Evolutionary conservation across 2,797 vertebrate genomes (phyloP), one percentile per base, ranked within the genome.

Genomic region (Melanotaenia nigrans): DNA sequence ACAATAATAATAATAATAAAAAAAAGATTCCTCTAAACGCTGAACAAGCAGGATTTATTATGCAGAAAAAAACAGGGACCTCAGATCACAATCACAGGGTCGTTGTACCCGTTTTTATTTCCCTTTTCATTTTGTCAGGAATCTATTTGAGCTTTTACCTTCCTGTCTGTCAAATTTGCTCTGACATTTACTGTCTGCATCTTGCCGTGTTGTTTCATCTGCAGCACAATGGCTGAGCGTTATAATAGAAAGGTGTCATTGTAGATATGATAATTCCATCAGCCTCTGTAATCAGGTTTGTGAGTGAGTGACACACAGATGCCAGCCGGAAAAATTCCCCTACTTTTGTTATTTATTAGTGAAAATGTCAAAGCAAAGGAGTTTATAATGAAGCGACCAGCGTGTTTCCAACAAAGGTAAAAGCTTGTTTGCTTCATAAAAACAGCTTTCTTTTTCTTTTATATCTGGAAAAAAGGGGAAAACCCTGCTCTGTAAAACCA

Each of bases 161-260:
- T n/a, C 61, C 69, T 18, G 60, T 87, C 84, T 71, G 71, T 91
- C 90, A 91, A 70, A 77, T 60, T 65, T 63, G 74, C 4, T 68
- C 61, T 92, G 90, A 90, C 87, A 93, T 92, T 92, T 89, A 85
- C 73, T 45, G 73, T 40, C 68, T 71, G 85, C 68, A 72, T 83
- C 70, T 58, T 57, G 38, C 45, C 53, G n/a, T 61, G 68, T 75
- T 81, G 53, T 86, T 85, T 86, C 75, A 85, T 85, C 73, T 61
- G 79, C 63, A 32, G 55, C 82, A 89, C 78, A 89, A 79, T 73
- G 73, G 68, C 76, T 16, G 72, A 59, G 56, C 51, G 16, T 58
- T 54, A 73, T 25, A 62, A 82, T 66, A 59, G 65, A 88, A 92
- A 92, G 87, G 87, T 89, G 84, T 89, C 55, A 81, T 85, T 85